phyloP scores from a whole-genome alignment of 2,113 vertebrate genomes.

The Dryoscopus gambensis region DNA sequence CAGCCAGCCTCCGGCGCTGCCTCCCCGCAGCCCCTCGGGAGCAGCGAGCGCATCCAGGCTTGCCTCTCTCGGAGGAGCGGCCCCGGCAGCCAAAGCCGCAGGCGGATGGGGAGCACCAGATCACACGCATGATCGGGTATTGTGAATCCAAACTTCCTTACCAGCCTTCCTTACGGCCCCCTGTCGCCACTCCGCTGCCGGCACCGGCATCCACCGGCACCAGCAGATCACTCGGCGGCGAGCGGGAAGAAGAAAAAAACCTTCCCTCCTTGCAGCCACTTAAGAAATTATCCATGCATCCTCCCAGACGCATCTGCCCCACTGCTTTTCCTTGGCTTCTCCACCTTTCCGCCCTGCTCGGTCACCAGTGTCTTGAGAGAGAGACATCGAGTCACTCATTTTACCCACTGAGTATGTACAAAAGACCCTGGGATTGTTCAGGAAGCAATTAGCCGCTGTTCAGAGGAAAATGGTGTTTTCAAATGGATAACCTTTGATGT shows the following conservation, averaged over 20 bases:
- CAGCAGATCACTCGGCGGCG: neutral
- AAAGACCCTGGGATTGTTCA: conserved; percentile 70
- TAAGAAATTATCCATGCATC: conserved; percentile 40
- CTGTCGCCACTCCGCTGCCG: neutral
- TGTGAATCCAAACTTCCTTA: conserved; percentile 46
- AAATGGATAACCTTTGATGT: conserved; percentile 72
- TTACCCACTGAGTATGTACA: conserved; percentile 59
- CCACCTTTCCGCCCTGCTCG: neutral
- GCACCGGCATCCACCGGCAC: conserved; percentile 15
- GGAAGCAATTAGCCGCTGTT: conserved; percentile 69
- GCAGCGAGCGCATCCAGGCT: neutral
- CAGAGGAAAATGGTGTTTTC: conserved; percentile 66
- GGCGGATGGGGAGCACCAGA: neutral
- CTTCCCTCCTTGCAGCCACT: neutral
- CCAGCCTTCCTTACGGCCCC: conserved; percentile 16
- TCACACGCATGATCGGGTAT: neutral
- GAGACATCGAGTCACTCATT: conserved; percentile 52
- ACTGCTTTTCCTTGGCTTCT: conserved; percentile 17
- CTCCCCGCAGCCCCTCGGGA: neutral
- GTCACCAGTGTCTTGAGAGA: conserved; percentile 35
- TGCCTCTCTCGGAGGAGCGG: neutral
- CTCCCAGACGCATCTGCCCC: conserved; percentile 12
- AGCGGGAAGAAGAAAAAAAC: neutral
- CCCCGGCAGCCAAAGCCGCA: neutral
- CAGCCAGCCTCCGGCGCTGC: neutral